phyloP scores from a whole-genome alignment of 1,140 invertebrate species.

The Leptinotarsa defecta region DNA sequence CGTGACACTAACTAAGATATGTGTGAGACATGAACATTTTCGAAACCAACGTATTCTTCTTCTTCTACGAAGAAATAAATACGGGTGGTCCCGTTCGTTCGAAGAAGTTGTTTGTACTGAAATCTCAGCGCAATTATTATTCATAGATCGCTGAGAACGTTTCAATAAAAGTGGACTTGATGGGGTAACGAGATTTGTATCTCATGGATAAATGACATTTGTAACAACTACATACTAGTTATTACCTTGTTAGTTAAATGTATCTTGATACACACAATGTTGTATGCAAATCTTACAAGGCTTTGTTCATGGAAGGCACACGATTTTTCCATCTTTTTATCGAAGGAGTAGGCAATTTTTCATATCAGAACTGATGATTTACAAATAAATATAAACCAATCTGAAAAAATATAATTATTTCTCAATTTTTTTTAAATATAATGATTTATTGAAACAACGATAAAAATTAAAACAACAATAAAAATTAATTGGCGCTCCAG shows the following conservation, averaged over 20 bases:
- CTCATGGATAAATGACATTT: background rate
- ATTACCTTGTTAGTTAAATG: background rate
- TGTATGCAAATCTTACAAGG: background rate
- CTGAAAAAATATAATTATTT: too few relatives aligned
- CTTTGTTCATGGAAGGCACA: too few relatives aligned
- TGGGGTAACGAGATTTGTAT: background rate
- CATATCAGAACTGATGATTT: too few relatives aligned
- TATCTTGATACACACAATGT: background rate
- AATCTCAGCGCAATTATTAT: slow-evolving; percentile 4
- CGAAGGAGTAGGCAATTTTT: too few relatives aligned
- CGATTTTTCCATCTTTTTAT: too few relatives aligned
- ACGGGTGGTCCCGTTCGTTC: background rate
- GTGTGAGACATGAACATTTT: background rate
- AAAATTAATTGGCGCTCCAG: too few relatives aligned
- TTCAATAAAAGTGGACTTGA: slow-evolving; percentile 1
- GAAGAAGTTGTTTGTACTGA: background rate
- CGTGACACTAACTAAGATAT: background rate
- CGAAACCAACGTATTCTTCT: background rate
- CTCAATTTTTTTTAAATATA: too few relatives aligned
- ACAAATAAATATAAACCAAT: too few relatives aligned
- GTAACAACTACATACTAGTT: background rate
- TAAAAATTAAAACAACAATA: too few relatives aligned
- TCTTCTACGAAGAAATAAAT: background rate
- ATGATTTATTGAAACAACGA: too few relatives aligned
- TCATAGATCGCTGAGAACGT: background rate